A percentile compares a stretch with the other conserved stretches of the same genome.
These are phyloP conservation scores for Apolygus lucorum DNA, from an alignment of 1,140 invertebrate species.

Conservation along the genomic window DNA sequence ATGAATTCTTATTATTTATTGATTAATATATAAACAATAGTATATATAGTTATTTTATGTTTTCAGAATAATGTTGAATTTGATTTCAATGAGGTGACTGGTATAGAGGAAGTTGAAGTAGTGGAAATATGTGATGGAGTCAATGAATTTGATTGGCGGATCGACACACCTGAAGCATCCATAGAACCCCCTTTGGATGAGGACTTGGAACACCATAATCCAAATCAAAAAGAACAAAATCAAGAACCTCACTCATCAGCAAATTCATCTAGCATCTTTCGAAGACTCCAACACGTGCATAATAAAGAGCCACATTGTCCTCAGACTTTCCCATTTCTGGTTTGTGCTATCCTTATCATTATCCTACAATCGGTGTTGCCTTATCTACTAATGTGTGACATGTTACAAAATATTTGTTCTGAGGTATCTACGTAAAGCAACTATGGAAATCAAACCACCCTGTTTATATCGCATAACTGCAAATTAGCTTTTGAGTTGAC, in stretches of 20 bases:
- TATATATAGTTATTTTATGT: too few species aligned
- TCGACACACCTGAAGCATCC: not conserved
- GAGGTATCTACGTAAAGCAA: too few species aligned
- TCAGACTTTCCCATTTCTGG: not conserved
- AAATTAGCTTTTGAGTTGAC: too few species aligned
- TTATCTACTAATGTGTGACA: too few species aligned
- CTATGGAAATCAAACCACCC: too few species aligned
- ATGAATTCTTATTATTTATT: too few species aligned
- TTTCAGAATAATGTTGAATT: constrained; percentile 7
- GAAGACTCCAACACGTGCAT: constrained; percentile 16
- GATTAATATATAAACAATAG: too few species aligned
- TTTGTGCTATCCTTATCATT: constrained; percentile 4
- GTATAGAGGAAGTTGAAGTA: not conserved
- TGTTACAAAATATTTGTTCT: too few species aligned
- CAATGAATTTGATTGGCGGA: not conserved
- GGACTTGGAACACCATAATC: not conserved
- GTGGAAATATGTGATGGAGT: constrained; percentile 1
- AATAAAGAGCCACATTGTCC: not conserved
- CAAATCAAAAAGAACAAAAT: not conserved
- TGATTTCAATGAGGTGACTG: constrained; percentile 7
- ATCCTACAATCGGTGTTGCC: too few species aligned
- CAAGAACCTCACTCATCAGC: not conserved
- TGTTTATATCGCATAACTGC: too few species aligned
- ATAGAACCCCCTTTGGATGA: not conserved
- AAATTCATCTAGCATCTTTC: constrained; percentile 8